Percentiles rank a stretch among this genome's conserved stretches.
Conservation (phyloP, 2,113 vertebrate genomes). For the Heterocephalus glaber region DNA sequence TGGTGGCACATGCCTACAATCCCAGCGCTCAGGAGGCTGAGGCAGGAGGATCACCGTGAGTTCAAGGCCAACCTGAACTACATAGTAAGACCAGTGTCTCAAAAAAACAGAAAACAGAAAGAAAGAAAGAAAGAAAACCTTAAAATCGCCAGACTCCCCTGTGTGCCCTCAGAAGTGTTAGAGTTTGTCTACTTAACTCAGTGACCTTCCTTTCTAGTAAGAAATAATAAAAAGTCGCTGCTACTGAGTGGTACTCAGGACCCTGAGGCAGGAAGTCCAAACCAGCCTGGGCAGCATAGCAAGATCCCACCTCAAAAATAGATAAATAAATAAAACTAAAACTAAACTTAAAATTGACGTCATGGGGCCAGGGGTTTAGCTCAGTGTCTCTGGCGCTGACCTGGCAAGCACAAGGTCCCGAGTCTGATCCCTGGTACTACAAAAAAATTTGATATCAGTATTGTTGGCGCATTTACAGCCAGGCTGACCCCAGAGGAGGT, state of each 20-base stretch:
- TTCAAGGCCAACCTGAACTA: not conserved
- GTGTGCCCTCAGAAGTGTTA: not conserved
- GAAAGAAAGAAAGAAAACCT: not conserved
- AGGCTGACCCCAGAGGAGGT: not conserved
- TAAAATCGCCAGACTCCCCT: not conserved
- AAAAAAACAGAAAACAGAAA: not conserved
- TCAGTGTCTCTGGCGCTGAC: not conserved
- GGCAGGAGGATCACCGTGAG: not conserved
- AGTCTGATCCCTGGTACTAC: no score
- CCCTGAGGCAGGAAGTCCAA: not conserved
- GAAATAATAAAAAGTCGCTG: not conserved
- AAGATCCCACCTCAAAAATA: not conserved
- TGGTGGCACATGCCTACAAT: not conserved
- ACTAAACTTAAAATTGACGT: not conserved
- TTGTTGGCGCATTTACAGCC: not conserved
- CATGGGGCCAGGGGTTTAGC: no score
- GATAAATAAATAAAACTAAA: not conserved
- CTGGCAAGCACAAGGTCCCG: no score
- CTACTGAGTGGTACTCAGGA: not conserved
- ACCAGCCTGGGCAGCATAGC: not conserved
- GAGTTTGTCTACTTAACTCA: not conserved
- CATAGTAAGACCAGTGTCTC: not conserved
- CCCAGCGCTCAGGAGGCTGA: not conserved
- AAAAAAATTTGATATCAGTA: not conserved
- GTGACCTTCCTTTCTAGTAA: not conserved